Evolutionary conservation across 1,140 invertebrate genomes (phyloP).

Genomic region (Trichonephila clavata): DNA sequence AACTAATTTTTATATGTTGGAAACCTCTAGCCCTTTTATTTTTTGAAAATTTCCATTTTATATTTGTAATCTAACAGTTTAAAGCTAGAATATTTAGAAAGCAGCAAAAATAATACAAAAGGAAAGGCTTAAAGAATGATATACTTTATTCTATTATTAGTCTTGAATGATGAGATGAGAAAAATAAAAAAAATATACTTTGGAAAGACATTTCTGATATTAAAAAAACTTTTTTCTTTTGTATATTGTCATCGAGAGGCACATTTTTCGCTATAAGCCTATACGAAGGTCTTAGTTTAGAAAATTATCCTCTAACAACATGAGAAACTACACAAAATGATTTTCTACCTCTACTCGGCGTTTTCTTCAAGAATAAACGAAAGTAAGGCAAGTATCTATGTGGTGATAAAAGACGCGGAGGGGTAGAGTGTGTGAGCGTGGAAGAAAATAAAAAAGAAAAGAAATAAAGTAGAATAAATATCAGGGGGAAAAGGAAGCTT

Average conservation of each 20-base stretch:
- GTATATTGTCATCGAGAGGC: background rate
- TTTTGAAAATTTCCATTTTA: too few species aligned
- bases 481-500: slow-evolving; percentile 5
- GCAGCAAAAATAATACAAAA: too few species aligned
- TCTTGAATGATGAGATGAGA: too few species aligned
- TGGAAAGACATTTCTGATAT: too few species aligned
- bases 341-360: background rate
- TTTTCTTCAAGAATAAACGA: background rate
- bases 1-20: too few species aligned
- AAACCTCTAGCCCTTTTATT: too few species aligned
- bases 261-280: background rate
- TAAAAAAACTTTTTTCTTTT: background rate
- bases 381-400: background rate
- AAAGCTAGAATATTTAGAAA: too few species aligned
- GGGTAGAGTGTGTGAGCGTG: too few species aligned
- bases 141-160: too few species aligned
- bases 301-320: background rate
- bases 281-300: background rate
- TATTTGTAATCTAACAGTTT: too few species aligned
- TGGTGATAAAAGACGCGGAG: background rate
- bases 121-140: too few species aligned
- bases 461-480: background rate
- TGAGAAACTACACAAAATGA: background rate
- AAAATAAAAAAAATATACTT: too few species aligned
- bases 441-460: background rate